Conservation (phyloP, 1,140 invertebrate species). For the Diabrotica virgifera region DNA sequence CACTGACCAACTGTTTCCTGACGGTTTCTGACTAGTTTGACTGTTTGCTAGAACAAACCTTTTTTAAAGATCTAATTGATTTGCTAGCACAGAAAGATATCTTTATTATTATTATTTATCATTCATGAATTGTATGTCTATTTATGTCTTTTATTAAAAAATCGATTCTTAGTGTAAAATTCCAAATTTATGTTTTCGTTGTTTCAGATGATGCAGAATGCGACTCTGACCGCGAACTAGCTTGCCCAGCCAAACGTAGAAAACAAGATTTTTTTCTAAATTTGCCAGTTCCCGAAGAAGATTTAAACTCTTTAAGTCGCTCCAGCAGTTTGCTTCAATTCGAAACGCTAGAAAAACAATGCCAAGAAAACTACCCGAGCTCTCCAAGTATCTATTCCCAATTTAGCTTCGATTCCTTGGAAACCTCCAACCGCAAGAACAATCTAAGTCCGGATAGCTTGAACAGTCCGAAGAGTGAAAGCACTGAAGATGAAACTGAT, state of each 20-base stretch:
- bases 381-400: constrained; percentile 52
- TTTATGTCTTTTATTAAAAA: background rate
- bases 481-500: constrained; percentile 31
- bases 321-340: constrained; percentile 78
- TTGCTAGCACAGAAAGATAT: too few species aligned
- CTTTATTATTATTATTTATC: too few species aligned
- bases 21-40: too few species aligned
- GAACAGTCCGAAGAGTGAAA: constrained; percentile 38
- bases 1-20: too few species aligned
- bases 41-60: too few species aligned
- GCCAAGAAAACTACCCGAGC: constrained; percentile 49
- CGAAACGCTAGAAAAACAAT: constrained; percentile 72
- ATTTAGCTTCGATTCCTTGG: constrained; percentile 58
- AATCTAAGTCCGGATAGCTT: constrained; percentile 56
- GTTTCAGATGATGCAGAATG: constrained; percentile 54
- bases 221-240: constrained; percentile 72
- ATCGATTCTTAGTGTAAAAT: background rate
- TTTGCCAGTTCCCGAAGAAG: constrained; percentile 49
- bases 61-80: too few species aligned
- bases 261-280: constrained; percentile 53
- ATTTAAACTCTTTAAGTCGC: constrained; percentile 59
- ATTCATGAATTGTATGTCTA: too few species aligned
- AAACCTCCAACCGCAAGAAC: constrained; percentile 46
- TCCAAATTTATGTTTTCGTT: constrained; percentile 11
- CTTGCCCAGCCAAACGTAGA: constrained; percentile 74